These are phyloP conservation scores for Luidia sarsii DNA, from an alignment of 53 echinoderm and acorn worm genomes.

Conservation along the genomic window DNA sequence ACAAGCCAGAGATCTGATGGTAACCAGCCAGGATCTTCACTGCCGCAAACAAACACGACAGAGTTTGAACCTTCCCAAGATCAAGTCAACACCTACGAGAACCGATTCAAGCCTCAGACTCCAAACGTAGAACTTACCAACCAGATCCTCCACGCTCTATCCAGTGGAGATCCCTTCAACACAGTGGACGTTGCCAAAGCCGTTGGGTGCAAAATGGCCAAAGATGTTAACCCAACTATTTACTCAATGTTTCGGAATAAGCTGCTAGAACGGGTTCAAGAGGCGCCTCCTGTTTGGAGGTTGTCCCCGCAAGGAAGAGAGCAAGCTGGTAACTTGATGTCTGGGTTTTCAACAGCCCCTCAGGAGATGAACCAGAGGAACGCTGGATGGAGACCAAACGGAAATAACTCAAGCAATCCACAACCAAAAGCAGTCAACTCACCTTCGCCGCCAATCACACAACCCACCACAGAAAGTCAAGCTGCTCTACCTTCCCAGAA, in stretches of 20 bases:
- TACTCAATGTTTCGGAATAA: constrained; percentile 68
- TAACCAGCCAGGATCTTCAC: constrained; percentile 15
- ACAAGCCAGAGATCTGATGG: too few species aligned
- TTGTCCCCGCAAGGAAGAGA: constrained; percentile 31
- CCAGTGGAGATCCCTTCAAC: constrained; percentile 44
- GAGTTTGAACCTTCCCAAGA: constrained; percentile 29
- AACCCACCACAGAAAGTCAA: background rate
- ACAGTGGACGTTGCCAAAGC: constrained; percentile 67
- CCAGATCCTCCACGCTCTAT: constrained; percentile 50
- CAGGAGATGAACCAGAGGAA: constrained; percentile 37
- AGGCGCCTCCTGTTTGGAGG: constrained; percentile 43
- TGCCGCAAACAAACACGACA: constrained; percentile 17
- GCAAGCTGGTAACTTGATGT: background rate
- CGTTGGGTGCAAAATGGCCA: constrained; percentile 51
- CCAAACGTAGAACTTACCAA: constrained; percentile 9
- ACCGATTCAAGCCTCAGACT: background rate
- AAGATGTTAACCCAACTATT: constrained; percentile 80
- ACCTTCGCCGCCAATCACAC: background rate
- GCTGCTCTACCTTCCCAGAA: constrained; percentile 4
- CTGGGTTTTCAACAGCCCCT: background rate
- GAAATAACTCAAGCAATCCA: background rate
- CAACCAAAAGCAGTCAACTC: background rate
- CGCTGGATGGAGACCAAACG: constrained; percentile 1
- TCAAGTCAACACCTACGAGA: background rate
- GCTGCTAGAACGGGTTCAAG: constrained; percentile 41